These are phyloP conservation scores for Urocitellus parryii DNA, from an alignment of 2,113 vertebrate genomes.

Conservation along the genomic window DNA sequence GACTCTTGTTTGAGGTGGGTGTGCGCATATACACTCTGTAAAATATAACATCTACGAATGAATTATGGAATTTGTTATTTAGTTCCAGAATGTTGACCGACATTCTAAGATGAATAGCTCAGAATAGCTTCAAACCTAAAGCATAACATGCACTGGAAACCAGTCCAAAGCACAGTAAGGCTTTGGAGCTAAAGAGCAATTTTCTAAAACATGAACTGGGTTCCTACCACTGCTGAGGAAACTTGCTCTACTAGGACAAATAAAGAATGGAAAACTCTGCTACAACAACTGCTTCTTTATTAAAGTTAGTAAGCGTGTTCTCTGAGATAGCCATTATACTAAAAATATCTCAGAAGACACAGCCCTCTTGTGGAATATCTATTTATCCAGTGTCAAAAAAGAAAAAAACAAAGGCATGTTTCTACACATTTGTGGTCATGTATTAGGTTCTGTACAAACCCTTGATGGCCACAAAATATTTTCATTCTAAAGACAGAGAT, in stretches of 20 bases:
- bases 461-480: neutral
- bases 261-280: neutral
- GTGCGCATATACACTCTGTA: neutral
- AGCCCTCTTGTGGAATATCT: neutral
- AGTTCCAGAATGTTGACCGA: neutral
- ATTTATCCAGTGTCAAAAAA: neutral
- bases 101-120: neutral
- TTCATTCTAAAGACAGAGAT: neutral
- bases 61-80: neutral
- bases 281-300: neutral
- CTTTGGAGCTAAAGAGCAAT: neutral
- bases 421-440: neutral
- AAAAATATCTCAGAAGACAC: neutral
- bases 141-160: neutral
- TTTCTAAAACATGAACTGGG: neutral
- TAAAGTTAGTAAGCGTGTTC: neutral
- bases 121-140: neutral
- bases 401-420: neutral
- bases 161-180: neutral
- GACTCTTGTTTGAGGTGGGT: neutral
- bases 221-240: neutral
- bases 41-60: neutral
- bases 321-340: neutral
- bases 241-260: neutral
- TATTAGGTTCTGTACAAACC: neutral